Conservation (phyloP, 2,113 vertebrate species). For the Merops nubicus region DNA sequence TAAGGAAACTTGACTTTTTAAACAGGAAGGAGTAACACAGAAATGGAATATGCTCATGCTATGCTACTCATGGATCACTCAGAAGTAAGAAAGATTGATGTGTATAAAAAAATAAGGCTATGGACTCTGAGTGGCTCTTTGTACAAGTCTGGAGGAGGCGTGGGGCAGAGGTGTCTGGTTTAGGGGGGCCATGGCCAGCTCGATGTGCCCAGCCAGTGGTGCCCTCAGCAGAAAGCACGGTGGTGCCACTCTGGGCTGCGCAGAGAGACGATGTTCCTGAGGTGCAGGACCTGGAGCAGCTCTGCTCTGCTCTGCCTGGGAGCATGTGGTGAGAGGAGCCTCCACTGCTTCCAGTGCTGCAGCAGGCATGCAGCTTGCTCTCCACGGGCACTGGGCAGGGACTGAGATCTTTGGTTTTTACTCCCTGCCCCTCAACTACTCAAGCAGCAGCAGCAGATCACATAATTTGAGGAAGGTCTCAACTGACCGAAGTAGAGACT, state of each 20-base stretch:
- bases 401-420: not conserved
- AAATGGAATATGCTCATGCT: not conserved
- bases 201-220: not conserved
- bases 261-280: not conserved
- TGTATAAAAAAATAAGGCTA: not conserved
- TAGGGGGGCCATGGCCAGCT: not conserved
- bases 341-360: not conserved
- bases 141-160: not conserved
- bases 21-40: not conserved
- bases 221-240: not conserved
- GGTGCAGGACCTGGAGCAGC: not conserved
- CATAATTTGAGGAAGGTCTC: not conserved
- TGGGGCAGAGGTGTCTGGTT: not conserved
- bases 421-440: not conserved
- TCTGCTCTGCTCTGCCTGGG: not conserved
- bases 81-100: not conserved
- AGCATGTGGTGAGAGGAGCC: fast-evolving
- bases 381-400: fast-evolving
- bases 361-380: not conserved
- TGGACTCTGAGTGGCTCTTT: not conserved
- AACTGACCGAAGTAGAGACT: not conserved
- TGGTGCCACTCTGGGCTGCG: not conserved
- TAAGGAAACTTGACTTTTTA: not conserved
- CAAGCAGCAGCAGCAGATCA: not conserved
- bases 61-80: not conserved